Percentiles rank a stretch among this genome's conserved stretches.
These are phyloP conservation scores for Morpho achilles DNA, from an alignment of 2,888 invertebrate genomes.

Conservation along the genomic window DNA sequence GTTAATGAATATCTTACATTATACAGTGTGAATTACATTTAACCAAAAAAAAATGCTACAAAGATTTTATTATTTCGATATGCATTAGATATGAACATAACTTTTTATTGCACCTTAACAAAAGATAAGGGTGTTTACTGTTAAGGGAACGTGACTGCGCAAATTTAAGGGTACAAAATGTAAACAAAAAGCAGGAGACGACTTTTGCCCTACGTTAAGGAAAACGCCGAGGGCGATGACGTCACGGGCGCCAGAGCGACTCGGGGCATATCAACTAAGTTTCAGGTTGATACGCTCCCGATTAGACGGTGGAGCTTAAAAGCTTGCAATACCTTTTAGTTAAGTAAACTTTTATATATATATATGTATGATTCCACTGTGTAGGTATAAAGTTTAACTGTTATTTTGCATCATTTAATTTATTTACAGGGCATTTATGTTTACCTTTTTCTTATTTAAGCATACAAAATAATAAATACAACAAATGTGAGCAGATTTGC, in stretches of 20 bases:
- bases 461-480: too few relatives aligned
- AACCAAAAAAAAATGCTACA: background rate
- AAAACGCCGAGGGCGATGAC: conserved; percentile 48
- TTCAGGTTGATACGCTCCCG: conserved; percentile 53
- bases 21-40: background rate
- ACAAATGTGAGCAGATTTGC: too few relatives aligned
- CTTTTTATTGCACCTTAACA: background rate
- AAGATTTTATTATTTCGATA: background rate
- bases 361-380: too few relatives aligned
- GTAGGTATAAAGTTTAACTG: too few relatives aligned
- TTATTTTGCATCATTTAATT: too few relatives aligned
- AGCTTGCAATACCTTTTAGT: conserved; percentile 4
- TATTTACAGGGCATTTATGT: too few relatives aligned
- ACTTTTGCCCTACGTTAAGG: conserved; percentile 38
- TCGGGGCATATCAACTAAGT: conserved; percentile 51
- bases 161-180: conserved; percentile 27
- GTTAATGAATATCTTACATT: background rate
- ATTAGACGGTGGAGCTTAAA: conserved; percentile 43
- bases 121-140: conserved; percentile 10
- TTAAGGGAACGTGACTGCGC: conserved; percentile 25
- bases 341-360: conserved; percentile 1
- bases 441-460: too few relatives aligned
- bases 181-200: conserved; percentile 42
- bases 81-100: background rate
- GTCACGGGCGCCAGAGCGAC: conserved; percentile 60